phyloP scores from a whole-genome alignment of 2,797 vertebrate genomes.

The Darevskia nairensis region DNA sequence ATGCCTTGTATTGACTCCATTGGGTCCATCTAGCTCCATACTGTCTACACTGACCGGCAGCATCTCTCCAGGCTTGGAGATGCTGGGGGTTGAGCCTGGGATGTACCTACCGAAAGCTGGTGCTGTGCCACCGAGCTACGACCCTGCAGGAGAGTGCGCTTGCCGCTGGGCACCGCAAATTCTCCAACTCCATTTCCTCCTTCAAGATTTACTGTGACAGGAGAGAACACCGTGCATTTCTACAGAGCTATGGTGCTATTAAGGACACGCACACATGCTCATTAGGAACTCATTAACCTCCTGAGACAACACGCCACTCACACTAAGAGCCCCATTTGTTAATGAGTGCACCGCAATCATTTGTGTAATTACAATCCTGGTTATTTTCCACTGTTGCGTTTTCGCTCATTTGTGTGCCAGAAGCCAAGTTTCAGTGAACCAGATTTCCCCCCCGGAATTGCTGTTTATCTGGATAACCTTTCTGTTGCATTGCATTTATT shows the following conservation, averaged over 20 bases:
- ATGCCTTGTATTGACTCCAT: no score
- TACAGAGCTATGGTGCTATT: not conserved
- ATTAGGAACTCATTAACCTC: slow-evolving; percentile 2
- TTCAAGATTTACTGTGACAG: not conserved
- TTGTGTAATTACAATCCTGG: not conserved
- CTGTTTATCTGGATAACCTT: slow-evolving; percentile 66
- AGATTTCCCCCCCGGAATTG: not conserved
- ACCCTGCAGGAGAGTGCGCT: not conserved
- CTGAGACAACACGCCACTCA: not conserved
- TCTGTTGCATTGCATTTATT: slow-evolving; percentile 49
- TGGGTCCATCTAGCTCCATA: no score
- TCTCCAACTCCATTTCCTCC: not conserved
- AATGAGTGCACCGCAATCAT: not conserved
- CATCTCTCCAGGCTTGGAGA: no score
- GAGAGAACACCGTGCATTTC: not conserved
- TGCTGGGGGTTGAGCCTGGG: no score
- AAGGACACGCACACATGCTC: not conserved
- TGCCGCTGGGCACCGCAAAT: not conserved
- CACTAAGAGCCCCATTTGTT: not conserved
- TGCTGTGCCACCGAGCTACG: no score
- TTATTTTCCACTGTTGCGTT: not conserved
- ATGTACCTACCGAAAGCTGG: no score
- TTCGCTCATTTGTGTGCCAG: not conserved
- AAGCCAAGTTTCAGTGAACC: not conserved
- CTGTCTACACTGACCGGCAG: no score